Percentiles rank a stretch among this genome's conserved stretches.
Conservation (phyloP, 2,113 vertebrate genomes). For the Lanius ludovicianus region DNA sequence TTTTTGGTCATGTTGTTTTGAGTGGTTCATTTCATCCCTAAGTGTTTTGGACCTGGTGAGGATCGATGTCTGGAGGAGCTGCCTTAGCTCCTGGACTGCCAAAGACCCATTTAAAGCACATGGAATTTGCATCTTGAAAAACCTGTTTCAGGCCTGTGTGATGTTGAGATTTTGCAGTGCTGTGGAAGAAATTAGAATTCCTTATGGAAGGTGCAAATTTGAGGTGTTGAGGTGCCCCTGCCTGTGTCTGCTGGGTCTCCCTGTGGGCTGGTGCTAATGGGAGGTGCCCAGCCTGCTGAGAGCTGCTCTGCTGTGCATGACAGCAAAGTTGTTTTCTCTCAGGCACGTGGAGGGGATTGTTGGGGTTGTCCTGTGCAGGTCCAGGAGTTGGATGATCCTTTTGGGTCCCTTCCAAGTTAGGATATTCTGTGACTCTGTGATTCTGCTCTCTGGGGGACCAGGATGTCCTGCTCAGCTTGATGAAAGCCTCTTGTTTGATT, state of each 20-base stretch:
- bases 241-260: not conserved
- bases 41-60: accelerated
- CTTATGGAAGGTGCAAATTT: not conserved
- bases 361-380: not conserved
- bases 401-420: not conserved
- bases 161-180: not conserved
- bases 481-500: not conserved
- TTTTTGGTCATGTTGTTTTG: not conserved
- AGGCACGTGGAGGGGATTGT: not conserved
- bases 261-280: not conserved
- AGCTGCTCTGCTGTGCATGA: not conserved
- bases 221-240: not conserved
- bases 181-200: not conserved
- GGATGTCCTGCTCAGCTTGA: not conserved
- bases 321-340: not conserved
- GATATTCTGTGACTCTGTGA: not conserved
- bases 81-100: not conserved
- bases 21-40: not conserved
- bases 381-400: not conserved
- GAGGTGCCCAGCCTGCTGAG: not conserved
- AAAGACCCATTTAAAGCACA: not conserved
- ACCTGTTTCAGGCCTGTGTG: not conserved
- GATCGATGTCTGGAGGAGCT: not conserved
- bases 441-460: not conserved
- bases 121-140: not conserved